These are phyloP conservation scores for Euura saliciscinereae DNA, from an alignment of 1,140 invertebrate species.

Conservation along the genomic window DNA sequence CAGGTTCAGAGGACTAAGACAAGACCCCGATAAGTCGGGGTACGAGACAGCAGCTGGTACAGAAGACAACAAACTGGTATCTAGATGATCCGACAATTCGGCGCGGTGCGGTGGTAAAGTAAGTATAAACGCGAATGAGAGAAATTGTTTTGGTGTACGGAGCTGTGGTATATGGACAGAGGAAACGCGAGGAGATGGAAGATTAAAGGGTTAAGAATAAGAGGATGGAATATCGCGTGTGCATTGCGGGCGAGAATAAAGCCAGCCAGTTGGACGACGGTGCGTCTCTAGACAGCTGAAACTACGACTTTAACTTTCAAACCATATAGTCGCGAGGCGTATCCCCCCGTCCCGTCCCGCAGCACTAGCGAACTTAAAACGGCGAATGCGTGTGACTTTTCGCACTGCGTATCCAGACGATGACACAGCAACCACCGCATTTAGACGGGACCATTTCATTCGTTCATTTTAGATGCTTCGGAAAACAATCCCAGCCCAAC, in stretches of 20 bases:
- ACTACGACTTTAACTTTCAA: background rate
- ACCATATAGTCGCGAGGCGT: background rate
- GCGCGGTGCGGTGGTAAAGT: background rate
- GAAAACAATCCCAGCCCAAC: too few species aligned
- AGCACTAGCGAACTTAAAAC: background rate
- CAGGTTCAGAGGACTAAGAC: too few species aligned
- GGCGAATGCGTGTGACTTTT: background rate
- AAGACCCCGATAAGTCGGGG: too few species aligned
- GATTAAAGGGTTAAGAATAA: background rate
- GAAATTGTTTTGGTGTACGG: background rate
- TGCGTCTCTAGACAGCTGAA: background rate
- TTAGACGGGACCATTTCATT: slow-evolving; percentile 27
- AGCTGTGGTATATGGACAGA: background rate
- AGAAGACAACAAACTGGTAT: slow-evolving; percentile 2
- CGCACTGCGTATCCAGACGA: slow-evolving; percentile 36
- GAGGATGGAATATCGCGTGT: background rate
- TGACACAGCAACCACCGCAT: slow-evolving; percentile 37
- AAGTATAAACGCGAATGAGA: background rate
- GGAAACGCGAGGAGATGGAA: background rate
- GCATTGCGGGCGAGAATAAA: background rate
- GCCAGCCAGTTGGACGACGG: background rate
- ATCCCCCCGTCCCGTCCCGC: background rate
- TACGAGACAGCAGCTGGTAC: too few species aligned
- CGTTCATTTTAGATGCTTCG: too few species aligned
- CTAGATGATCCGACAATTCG: background rate